Conservation (phyloP, 2,888 invertebrate species). For the Leptarthrus brevirostris region DNA sequence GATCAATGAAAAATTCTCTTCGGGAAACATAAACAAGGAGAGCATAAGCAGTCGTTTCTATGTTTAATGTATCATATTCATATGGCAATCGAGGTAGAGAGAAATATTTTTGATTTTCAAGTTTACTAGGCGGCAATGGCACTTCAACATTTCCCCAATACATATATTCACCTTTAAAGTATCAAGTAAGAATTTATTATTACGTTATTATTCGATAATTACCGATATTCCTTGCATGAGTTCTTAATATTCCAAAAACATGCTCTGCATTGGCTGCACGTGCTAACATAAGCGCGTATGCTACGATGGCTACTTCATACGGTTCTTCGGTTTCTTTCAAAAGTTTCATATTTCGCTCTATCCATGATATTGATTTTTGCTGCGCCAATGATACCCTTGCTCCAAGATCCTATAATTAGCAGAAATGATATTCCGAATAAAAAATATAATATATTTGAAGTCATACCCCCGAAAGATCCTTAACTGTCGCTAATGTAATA, state of each 20-base stretch:
- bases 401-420: slow-evolving; percentile 72
- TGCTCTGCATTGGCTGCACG: slow-evolving; percentile 88
- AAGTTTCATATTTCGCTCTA: slow-evolving; percentile 84
- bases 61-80: slow-evolving; percentile 89
- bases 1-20: slow-evolving; percentile 83
- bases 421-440: not conserved
- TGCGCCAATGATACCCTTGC: slow-evolving; percentile 82
- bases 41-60: slow-evolving; percentile 93
- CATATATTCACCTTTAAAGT: slow-evolving; percentile 75
- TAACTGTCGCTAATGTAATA: slow-evolving; percentile 85
- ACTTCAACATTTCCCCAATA: slow-evolving; percentile 88
- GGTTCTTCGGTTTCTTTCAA: slow-evolving; percentile 78
- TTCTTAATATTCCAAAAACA: slow-evolving; percentile 80
- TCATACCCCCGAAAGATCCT: slow-evolving; percentile 76
- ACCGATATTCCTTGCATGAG: slow-evolving; percentile 69
- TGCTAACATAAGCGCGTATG: slow-evolving; percentile 85
- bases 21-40: slow-evolving; percentile 88
- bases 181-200: not conserved
- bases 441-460: not conserved
- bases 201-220: slow-evolving; percentile 3
- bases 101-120: slow-evolving; percentile 93
- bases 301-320: slow-evolving; percentile 88
- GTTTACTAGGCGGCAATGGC: slow-evolving; percentile 84
- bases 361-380: slow-evolving; percentile 79
- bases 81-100: slow-evolving; percentile 88